phyloP scores from a whole-genome alignment of 2,113 vertebrate genomes.

The Misgurnus mizolepis region DNA sequence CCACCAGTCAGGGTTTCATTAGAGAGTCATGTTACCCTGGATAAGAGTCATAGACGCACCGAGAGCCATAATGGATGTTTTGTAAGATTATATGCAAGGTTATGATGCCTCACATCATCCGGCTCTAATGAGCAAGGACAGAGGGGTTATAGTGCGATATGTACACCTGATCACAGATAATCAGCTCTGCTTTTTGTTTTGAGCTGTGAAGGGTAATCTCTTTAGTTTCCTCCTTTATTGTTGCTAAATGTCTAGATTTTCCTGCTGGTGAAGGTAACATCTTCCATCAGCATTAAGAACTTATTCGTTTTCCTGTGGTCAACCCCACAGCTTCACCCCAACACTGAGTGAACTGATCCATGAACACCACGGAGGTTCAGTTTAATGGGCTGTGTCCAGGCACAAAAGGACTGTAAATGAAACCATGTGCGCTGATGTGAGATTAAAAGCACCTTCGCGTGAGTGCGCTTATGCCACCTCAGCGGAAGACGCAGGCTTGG shows the following conservation, averaged over 20 bases:
- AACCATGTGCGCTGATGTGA: background rate
- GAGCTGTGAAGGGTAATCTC: slow-evolving; percentile 6
- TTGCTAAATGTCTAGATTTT: background rate
- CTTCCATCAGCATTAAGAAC: background rate
- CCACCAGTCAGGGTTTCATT: slow-evolving; percentile 23
- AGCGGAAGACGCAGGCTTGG: slow-evolving; percentile 16
- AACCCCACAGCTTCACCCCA: background rate
- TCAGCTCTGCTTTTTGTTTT: slow-evolving; percentile 24
- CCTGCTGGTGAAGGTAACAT: background rate
- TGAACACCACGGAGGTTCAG: background rate
- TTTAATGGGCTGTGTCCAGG: background rate
- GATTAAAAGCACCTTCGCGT: background rate
- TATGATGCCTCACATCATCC: slow-evolving; percentile 13
- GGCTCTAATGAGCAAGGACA: slow-evolving; percentile 15
- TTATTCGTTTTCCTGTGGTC: background rate
- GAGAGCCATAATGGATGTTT: background rate
- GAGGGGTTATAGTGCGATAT: slow-evolving; percentile 12
- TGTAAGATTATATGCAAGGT: slow-evolving; percentile 39
- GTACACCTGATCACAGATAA: slow-evolving; percentile 39
- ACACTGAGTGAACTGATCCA: background rate
- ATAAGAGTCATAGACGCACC: slow-evolving; percentile 13
- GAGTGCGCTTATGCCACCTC: background rate
- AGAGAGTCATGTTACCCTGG: slow-evolving; percentile 43
- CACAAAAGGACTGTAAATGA: background rate
- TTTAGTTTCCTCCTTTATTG: slow-evolving; percentile 22